Evolutionary conservation across 2,797 vertebrate species (phyloP).

Genomic region (Crenuchus spilurus): DNA sequence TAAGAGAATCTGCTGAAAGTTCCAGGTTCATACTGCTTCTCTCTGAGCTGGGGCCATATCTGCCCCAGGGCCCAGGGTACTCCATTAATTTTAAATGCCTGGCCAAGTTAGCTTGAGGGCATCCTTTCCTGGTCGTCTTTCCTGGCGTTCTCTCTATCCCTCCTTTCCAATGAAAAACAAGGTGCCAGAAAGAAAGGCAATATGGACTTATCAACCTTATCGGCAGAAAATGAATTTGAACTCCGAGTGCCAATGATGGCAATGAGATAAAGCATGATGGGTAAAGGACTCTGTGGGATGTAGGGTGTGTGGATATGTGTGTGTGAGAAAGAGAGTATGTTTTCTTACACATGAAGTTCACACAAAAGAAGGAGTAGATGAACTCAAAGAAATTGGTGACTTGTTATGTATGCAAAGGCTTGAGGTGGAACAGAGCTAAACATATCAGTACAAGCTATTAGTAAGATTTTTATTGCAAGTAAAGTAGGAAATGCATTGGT

Average conservation of each 20-base stretch:
- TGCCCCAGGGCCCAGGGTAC: conserved; percentile 41
- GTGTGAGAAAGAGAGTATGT: too few species aligned
- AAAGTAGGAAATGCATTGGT: too few species aligned
- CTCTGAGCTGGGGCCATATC: conserved; percentile 44
- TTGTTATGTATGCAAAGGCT: too few species aligned
- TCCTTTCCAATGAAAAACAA: conserved; percentile 49
- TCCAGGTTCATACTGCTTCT: conserved; percentile 51
- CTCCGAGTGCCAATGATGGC: conserved; percentile 44
- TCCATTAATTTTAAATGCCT: conserved; percentile 53
- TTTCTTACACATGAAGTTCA: too few species aligned
- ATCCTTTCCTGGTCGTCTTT: conserved; percentile 26
- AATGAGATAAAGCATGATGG: conserved; percentile 50
- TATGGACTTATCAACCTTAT: conserved; percentile 56
- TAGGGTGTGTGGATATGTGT: conserved; percentile 2
- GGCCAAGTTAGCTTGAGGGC: conserved; percentile 35
- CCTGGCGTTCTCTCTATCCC: conserved; percentile 12
- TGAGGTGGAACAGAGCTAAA: too few species aligned
- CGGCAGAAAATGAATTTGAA: conserved; percentile 57
- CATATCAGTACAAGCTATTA: too few species aligned
- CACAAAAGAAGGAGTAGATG: too few species aligned
- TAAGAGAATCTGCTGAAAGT: conserved; percentile 45
- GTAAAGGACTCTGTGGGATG: conserved; percentile 26
- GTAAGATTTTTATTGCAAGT: too few species aligned
- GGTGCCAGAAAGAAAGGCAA: conserved; percentile 52
- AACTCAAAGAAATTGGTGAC: too few species aligned